Base-by-base conservation (phyloP, 2,113 vertebrate genomes). In the Mustela lutreola region DNA sequence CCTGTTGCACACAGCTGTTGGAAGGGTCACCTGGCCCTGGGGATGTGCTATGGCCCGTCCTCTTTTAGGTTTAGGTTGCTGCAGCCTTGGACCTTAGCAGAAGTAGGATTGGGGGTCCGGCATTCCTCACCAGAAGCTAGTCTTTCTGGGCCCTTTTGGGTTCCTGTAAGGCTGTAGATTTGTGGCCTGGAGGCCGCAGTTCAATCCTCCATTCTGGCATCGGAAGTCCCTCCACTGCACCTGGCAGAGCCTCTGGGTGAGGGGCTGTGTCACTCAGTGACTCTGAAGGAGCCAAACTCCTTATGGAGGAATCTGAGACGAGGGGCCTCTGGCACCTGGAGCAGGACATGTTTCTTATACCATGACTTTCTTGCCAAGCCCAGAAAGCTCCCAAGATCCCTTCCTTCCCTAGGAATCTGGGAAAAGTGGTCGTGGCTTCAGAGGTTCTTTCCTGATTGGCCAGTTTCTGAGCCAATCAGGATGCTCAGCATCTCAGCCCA, bases 381-480 rank as follows among this genome's bases (percentile, higher is more conserved):
- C 33, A 4, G 22, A 42, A 39, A 50, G 36, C 39, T 58, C 48
- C 62, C 1, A 1, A 36, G 8, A 16, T 81, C 9, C 5, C 14
- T n/a, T 1, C 1, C 3, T 71, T 78, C 26, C 28, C 3, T 18
- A 78, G 7, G 42, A 78, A 18, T 42, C 65, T 92, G 45, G 62
- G 65, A 88, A 53, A 6, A 62, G 10, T 28, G 14, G 19, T 5
- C 7, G 22, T 4, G 1, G n/a, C 26, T 42, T 16, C n/a, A 75
- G 50, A 0, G 0, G 7, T 9, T 62, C 19, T 5, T 24, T 31
- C 2, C 1, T 14, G 9, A 58, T 76, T 31, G 11, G 14, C 16
- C 4, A 3, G 24, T 82, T n/a, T 82, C 28, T 45, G 48, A 75
- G 63, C 22, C 0, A 0, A 7, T 15, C 12, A 2, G 6, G 18